Conservation (phyloP, 2,113 vertebrate genomes). For the Saccopteryx bilineata region DNA sequence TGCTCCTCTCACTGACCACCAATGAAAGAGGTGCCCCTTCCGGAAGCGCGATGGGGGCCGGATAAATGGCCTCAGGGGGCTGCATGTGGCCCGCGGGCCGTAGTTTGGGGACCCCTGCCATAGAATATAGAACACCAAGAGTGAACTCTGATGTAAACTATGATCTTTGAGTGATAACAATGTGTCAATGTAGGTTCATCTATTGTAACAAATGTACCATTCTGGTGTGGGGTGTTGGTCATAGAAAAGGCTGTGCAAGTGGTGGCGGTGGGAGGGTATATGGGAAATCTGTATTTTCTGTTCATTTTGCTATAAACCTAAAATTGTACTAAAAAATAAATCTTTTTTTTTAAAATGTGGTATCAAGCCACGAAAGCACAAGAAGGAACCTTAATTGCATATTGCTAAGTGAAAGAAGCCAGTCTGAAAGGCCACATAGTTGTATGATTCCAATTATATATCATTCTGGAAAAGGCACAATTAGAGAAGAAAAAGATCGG, state of each 20-base stretch:
- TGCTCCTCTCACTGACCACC: too few species aligned
- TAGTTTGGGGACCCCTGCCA: too few species aligned
- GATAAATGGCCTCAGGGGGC: too few species aligned
- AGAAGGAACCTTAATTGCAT: neutral
- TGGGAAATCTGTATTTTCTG: neutral
- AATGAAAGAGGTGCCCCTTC: too few species aligned
- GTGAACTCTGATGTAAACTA: too few species aligned
- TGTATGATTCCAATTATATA: neutral
- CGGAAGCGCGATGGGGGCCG: too few species aligned
- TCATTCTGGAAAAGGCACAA: neutral
- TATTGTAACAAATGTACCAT: neutral
- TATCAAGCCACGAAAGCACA: neutral
- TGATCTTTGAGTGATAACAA: too few species aligned
- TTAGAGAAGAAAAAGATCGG: neutral
- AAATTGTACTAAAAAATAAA: neutral
- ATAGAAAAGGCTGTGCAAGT: neutral
- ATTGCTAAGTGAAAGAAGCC: neutral
- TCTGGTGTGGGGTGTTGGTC: neutral
- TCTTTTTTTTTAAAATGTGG: neutral
- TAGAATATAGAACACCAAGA: too few species aligned
- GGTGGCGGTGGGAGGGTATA: neutral
- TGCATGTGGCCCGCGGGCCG: too few species aligned
- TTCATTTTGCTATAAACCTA: neutral
- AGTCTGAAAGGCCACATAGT: neutral
- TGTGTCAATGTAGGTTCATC: too few species aligned